Percentiles rank a stretch among this genome's conserved stretches.
These are phyloP conservation scores for Sebastiscus albofasciatus DNA, from an alignment of 2,797 vertebrate genomes.

Conservation along the genomic window DNA sequence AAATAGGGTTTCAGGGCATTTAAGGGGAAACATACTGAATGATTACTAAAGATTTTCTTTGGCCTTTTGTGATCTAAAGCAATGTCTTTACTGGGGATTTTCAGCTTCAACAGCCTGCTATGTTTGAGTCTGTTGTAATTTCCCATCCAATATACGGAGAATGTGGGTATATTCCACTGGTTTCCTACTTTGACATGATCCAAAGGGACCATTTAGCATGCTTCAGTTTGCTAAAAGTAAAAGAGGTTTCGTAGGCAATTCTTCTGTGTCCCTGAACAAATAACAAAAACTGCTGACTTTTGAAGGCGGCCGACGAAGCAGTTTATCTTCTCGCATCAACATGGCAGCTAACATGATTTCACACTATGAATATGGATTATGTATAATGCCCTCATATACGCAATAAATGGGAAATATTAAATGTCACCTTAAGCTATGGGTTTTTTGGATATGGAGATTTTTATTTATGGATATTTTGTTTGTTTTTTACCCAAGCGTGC, in stretches of 20 bases:
- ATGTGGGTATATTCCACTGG: conserved; percentile 14
- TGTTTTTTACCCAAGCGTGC: not conserved
- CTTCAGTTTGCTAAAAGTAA: conserved; percentile 66
- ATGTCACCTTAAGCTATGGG: not conserved
- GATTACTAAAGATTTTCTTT: not conserved
- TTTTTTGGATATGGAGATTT: not conserved
- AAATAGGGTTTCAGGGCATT: not conserved
- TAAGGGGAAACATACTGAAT: not conserved
- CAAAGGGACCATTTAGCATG: conserved; percentile 60
- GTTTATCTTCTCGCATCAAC: conserved; percentile 61
- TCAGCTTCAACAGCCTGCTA: not conserved
- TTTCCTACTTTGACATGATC: conserved; percentile 57
- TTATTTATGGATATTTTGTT: not conserved
- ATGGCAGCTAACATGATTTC: conserved; percentile 46
- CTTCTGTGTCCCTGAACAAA: conserved; percentile 73
- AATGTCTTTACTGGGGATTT: not conserved
- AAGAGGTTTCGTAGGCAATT: conserved; percentile 66
- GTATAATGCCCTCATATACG: not conserved
- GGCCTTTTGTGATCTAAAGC: not conserved
- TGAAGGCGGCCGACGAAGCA: conserved; percentile 50
- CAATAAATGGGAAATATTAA: not conserved
- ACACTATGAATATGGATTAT: conserved; percentile 35
- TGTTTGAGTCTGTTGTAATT: conserved; percentile 11
- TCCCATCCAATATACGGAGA: conserved; percentile 21
- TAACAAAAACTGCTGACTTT: conserved; percentile 71